These are phyloP conservation scores for Parauchenoglanis punctatus DNA, from an alignment of 2,797 vertebrate species.

Conservation along the genomic window DNA sequence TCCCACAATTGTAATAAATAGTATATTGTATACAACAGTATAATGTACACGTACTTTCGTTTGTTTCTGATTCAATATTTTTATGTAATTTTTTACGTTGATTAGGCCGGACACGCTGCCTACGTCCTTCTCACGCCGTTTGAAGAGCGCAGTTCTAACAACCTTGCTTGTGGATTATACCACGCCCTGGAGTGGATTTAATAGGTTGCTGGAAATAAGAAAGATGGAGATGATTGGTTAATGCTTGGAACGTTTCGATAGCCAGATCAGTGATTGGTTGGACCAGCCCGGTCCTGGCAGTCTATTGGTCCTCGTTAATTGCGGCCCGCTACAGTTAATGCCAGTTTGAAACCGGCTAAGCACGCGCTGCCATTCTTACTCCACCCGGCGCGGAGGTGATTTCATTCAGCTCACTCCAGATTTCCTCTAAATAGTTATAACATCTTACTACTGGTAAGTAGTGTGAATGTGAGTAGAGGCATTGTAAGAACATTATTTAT, in stretches of 20 bases:
- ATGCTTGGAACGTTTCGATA: accelerated
- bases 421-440: constrained; percentile 31
- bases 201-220: constrained; percentile 7
- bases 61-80: neutral
- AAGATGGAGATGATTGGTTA: constrained; percentile 51
- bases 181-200: constrained; percentile 3
- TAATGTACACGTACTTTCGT: too few relatives aligned
- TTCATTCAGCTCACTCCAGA: constrained; percentile 30
- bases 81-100: neutral
- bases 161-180: constrained; percentile 42
- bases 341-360: constrained; percentile 51
- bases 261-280: constrained; percentile 56
- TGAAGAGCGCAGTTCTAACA: constrained; percentile 22
- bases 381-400: constrained; percentile 54
- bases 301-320: constrained; percentile 62
- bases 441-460: constrained; percentile 58
- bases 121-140: neutral
- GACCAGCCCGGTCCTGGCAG: accelerated
- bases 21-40: too few relatives aligned
- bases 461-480: too few relatives aligned
- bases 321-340: neutral
- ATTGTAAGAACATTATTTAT: neutral
- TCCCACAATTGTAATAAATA: neutral
- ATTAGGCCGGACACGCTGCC: neutral
- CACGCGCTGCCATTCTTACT: constrained; percentile 57